Evolutionary conservation across 2,888 invertebrate species (phyloP).

Genomic region (Eupsilia transversa): DNA sequence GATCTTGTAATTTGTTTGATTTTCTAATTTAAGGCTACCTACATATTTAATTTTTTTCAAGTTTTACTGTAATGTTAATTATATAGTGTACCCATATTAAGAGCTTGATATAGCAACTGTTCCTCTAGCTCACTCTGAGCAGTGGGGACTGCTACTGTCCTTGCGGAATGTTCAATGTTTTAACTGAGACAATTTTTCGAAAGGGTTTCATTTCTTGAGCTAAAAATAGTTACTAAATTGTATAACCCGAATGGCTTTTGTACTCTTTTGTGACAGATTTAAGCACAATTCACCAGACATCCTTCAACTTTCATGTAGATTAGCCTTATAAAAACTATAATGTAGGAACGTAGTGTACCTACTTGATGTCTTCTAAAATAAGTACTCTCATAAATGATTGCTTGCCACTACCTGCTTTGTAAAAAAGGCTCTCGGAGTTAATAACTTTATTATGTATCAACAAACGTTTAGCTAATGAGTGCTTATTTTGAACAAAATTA

Average conservation of each 20-base stretch:
- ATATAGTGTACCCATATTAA: neutral
- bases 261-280: neutral
- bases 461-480: slow-evolving; percentile 54
- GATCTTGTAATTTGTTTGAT: neutral
- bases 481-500: slow-evolving; percentile 56
- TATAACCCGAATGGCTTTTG: neutral
- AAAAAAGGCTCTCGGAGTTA: slow-evolving; percentile 28
- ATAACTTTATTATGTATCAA: slow-evolving; percentile 32
- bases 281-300: neutral
- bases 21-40: neutral
- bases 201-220: neutral
- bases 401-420: slow-evolving; percentile 16
- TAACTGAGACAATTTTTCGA: neutral
- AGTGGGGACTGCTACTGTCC: too few species aligned
- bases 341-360: neutral
- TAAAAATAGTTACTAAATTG: neutral
- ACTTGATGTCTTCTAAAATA: slow-evolving; percentile 31
- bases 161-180: neutral
- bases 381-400: slow-evolving; percentile 30
- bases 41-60: too few species aligned
- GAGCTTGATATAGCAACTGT: neutral
- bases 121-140: neutral
- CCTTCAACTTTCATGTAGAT: neutral
- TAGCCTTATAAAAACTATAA: neutral
- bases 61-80: neutral